phyloP scores from a whole-genome alignment of 1,140 invertebrate genomes.

The Sarcophaga peregrina region DNA sequence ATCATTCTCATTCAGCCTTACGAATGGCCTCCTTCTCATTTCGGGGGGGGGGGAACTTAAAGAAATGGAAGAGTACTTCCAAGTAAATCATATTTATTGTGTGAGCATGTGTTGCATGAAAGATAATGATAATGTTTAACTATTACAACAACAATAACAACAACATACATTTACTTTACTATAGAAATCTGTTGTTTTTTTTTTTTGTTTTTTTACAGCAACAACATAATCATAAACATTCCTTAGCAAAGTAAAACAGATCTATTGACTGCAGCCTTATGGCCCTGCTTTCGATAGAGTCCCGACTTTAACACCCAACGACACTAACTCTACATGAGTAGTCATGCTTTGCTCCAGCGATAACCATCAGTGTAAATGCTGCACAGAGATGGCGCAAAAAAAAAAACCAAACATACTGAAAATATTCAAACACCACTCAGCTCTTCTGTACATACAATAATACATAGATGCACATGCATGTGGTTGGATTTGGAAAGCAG shows the following conservation, averaged over 20 bases:
- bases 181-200: too few relatives aligned
- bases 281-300: background rate
- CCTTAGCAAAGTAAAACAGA: conserved; percentile 10
- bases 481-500: background rate
- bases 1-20: background rate
- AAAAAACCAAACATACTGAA: background rate
- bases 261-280: background rate
- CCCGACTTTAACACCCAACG: conserved; percentile 38
- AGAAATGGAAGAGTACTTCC: background rate
- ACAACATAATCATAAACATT: conserved; percentile 38
- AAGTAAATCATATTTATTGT: conserved; percentile 6
- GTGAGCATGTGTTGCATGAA: background rate
- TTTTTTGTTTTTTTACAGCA: too few relatives aligned
- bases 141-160: conserved; percentile 27
- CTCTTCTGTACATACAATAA: too few relatives aligned
- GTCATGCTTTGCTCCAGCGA: conserved; percentile 39
- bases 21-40: background rate
- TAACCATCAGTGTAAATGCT: conserved; percentile 39
- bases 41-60: background rate
- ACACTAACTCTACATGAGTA: conserved; percentile 26
- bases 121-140: conserved; percentile 39
- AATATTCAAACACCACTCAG: conserved; percentile 1
- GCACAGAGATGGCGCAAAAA: background rate
- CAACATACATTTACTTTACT: background rate
- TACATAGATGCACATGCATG: background rate